phyloP scores from a whole-genome alignment of 2,888 invertebrate species.

The Thereva unica region DNA sequence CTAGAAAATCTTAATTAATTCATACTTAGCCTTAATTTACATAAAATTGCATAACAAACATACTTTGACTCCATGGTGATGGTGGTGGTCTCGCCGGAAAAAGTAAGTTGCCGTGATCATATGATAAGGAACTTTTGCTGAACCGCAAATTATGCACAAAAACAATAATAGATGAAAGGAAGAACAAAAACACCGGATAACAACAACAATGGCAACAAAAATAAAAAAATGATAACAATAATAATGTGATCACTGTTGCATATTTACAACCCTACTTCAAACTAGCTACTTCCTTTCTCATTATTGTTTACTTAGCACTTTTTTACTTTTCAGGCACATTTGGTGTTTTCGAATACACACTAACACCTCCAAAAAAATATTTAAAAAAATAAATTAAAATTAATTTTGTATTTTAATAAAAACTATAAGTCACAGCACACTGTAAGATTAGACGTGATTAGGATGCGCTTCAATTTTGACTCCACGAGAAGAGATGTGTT shows the following conservation, averaged over 20 bases:
- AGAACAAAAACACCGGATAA: no score
- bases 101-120: constrained; percentile 27
- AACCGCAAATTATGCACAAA: constrained; percentile 1
- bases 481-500: no score
- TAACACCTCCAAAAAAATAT: neutral
- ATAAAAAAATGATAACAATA: no score
- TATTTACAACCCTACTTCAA: no score
- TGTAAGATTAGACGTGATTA: no score
- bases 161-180: no score
- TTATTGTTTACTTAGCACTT: constrained; percentile 17
- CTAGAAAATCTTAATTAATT: no score
- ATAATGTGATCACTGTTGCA: no score
- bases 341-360: neutral
- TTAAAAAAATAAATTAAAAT: neutral
- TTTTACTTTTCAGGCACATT: constrained; percentile 22
- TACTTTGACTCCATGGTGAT: constrained; percentile 25
- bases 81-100: constrained; percentile 15
- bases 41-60: neutral
- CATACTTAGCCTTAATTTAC: no score
- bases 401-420: neutral
- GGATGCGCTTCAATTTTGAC: no score
- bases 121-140: constrained; percentile 27
- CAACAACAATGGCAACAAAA: no score
- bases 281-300: constrained; percentile 28
- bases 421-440: no score